phyloP scores from a whole-genome alignment of 1,140 invertebrate species.

The Brachionus koreanus region DNA sequence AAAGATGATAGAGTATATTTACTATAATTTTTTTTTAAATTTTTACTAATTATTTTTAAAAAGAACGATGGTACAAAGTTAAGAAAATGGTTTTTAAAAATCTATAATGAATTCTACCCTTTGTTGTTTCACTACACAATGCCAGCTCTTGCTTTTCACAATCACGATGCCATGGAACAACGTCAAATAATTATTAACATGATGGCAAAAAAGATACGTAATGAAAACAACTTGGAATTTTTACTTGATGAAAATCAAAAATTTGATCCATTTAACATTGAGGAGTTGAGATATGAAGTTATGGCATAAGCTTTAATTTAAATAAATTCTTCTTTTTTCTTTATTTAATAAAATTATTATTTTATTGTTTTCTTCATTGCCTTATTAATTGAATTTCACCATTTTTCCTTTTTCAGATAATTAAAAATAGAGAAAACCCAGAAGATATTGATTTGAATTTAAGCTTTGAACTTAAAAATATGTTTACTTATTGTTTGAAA shows the following conservation, averaged over 20 bases:
- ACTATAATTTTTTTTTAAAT: not conserved
- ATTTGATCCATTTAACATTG: conserved; percentile 24
- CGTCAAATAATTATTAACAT: not conserved
- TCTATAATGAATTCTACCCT: conserved; percentile 20
- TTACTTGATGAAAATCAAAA: not conserved
- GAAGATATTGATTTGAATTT: no score
- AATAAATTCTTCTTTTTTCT: not conserved
- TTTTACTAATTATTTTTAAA: not conserved
- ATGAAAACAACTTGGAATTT: conserved; percentile 33
- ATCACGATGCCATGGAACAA: conserved; percentile 1
- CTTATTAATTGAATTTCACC: no score
- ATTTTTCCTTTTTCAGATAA: no score
- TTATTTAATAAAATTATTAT: not conserved
- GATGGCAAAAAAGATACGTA: conserved; percentile 1
- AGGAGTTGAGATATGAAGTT: conserved; percentile 30
- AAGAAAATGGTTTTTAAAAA: conserved; percentile 36
- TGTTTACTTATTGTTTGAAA: no score
- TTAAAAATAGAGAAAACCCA: no score
- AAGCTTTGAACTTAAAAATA: no score
- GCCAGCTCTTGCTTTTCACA: conserved; percentile 6
- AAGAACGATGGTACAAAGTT: not conserved
- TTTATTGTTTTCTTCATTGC: no score
- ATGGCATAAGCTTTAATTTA: not conserved
- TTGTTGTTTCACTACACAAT: conserved; percentile 9
- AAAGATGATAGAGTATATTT: conserved; percentile 27